phyloP scores from a whole-genome alignment of 1,140 invertebrate species.

The Babylonia areolata region DNA sequence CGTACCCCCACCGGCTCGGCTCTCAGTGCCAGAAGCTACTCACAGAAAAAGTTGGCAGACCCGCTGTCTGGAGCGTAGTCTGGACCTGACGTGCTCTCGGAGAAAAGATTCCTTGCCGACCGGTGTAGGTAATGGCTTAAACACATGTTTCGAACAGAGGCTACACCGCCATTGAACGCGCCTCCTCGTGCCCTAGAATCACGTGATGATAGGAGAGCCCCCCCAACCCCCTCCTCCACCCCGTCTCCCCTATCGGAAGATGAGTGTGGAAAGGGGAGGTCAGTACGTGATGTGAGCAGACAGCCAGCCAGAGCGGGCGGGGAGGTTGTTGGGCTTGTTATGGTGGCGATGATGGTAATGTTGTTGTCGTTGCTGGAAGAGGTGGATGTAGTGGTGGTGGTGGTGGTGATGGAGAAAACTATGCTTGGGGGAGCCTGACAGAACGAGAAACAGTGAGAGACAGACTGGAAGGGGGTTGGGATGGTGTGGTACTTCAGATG shows the following conservation, averaged over 20 bases:
- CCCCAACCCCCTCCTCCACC: no score
- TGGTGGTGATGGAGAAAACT: not conserved
- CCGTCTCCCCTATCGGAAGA: no score
- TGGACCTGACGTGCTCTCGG: conserved; percentile 15
- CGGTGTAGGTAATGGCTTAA: conserved; percentile 36
- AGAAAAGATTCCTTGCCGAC: not conserved
- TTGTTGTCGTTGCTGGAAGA: conserved; percentile 17
- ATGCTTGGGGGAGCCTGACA: not conserved
- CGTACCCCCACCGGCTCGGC: not conserved
- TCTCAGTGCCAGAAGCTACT: not conserved
- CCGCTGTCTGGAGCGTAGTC: conserved; percentile 14
- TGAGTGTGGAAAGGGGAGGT: conserved; percentile 28
- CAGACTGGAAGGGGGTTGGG: not conserved
- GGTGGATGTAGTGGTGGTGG: not conserved
- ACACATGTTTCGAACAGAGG: conserved; percentile 33
- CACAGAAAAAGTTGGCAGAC: not conserved
- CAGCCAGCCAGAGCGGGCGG: not conserved
- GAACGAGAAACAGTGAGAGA: not conserved
- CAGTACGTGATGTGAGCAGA: conserved; percentile 16
- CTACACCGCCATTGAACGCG: conserved; percentile 15
- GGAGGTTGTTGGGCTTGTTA: conserved; percentile 26
- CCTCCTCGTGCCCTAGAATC: not conserved
- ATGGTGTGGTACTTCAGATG: no score
- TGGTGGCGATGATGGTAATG: conserved; percentile 19
- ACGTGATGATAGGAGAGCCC: conserved; percentile 6